Conservation (phyloP, 2,113 vertebrate species). For the Triplophysa rosa region DNA sequence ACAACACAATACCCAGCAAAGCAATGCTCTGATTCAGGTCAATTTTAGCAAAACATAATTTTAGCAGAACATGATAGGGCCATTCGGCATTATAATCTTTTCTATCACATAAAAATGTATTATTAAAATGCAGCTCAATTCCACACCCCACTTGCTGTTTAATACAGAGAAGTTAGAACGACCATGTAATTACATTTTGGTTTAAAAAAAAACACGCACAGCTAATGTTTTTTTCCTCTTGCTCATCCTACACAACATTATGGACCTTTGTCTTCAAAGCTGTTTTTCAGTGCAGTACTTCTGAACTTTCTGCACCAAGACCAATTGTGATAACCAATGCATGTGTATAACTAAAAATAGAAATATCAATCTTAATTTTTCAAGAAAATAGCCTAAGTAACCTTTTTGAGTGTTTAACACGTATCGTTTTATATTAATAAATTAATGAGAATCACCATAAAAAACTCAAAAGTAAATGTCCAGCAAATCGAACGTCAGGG, state of each 20-base stretch:
- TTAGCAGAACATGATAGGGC: neutral
- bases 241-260: neutral
- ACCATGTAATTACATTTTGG: neutral
- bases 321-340: neutral
- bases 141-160: neutral
- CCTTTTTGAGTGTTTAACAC: too few relatives aligned
- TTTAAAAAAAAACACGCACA: neutral
- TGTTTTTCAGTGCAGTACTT: neutral
- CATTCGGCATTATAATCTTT: neutral
- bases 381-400: neutral
- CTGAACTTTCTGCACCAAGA: neutral
- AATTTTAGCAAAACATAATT: too few relatives aligned
- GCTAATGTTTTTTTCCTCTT: neutral
- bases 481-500: too few relatives aligned
- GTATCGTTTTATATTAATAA: too few relatives aligned
- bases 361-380: neutral
- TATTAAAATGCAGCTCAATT: slow-evolving; percentile 2
- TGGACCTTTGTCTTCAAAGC: neutral
- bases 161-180: neutral
- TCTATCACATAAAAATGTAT: neutral
- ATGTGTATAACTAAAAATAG: neutral
- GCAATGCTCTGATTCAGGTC: too few relatives aligned
- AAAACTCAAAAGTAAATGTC: too few relatives aligned
- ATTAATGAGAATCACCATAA: neutral
- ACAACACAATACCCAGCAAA: too few relatives aligned